These are phyloP conservation scores for Lacerta agilis DNA, from an alignment of 2,797 vertebrate species.

Conservation along the genomic window DNA sequence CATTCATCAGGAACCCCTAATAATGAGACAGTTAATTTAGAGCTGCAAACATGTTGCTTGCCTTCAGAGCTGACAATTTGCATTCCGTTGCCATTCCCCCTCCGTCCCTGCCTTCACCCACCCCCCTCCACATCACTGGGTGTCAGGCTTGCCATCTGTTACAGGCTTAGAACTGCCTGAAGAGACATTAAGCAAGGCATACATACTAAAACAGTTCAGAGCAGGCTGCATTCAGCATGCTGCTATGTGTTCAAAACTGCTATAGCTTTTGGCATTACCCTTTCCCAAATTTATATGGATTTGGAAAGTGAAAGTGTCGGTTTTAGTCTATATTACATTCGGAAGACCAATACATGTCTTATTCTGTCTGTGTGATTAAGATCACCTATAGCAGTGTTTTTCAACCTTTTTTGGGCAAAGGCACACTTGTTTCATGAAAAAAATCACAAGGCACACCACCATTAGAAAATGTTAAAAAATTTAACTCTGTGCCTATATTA, in stretches of 20 bases:
- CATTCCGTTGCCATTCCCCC: slow-evolving; percentile 32
- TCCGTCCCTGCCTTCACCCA: slow-evolving; percentile 30
- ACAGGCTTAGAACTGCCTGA: slow-evolving; percentile 9
- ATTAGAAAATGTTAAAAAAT: too few relatives aligned
- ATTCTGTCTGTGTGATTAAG: neutral
- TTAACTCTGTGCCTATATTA: too few relatives aligned
- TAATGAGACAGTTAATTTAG: slow-evolving; percentile 58
- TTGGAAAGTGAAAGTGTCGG: neutral
- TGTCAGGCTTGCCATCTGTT: slow-evolving; percentile 51
- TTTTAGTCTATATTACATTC: neutral
- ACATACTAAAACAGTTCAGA: neutral
- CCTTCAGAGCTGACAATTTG: slow-evolving; percentile 43
- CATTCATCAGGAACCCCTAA: slow-evolving; percentile 48
- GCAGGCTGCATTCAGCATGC: neutral
- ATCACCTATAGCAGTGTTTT: too few relatives aligned
- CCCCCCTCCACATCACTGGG: slow-evolving; percentile 12
- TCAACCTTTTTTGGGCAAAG: too few relatives aligned
- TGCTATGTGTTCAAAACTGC: slow-evolving; percentile 19
- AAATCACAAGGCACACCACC: too few relatives aligned
- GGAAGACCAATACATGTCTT: too few relatives aligned
- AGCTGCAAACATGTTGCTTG: slow-evolving; percentile 23
- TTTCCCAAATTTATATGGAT: slow-evolving; percentile 18
- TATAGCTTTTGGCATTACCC: slow-evolving; percentile 6
- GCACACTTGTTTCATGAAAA: too few relatives aligned
- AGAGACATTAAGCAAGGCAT: slow-evolving; percentile 6